Base-by-base conservation (phyloP, 2,113 vertebrate genomes). In the Psilopsiagon aymara region DNA sequence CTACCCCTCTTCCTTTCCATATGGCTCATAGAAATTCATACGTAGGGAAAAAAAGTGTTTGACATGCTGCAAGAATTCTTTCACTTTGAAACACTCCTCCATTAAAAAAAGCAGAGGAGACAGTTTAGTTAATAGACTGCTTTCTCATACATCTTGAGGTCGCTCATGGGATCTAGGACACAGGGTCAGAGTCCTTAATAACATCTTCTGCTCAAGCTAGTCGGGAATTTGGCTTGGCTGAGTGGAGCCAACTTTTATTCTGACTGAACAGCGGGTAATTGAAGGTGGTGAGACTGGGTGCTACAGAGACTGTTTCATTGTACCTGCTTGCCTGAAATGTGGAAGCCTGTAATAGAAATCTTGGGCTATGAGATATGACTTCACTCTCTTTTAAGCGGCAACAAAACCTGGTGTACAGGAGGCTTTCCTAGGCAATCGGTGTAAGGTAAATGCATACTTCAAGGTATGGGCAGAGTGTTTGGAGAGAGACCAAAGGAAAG, bases 401-500 rank as follows among this genome's bases (percentile, higher is more conserved):
- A 5, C 1, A 9, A 86, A 88, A 78, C 64, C 76, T 69, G 33
- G 25, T 49, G 69, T 79, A 76, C 17, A 57, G 73, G 64, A 94
- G 88, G 52, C 68, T 95, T 83, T 95, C 71, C 73, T 86, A 55
- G 64, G 76, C 86, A 91, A 78, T 81, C 0, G 1, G 39, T 1
- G 1, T 33, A 90, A 92, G 77, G 55, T 89, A 84, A 84, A 89
- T 69, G 86, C 47, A 68, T 31, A 25, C 60, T 91, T 96, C 80
- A 96, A 97, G 83, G 62, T 66, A 86, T 0, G 2, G 83, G 74
- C 64, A 97, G 66, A 94, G 62, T 2, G 7, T 73, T 31, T 92
- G 89, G 83, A 84, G 66, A 78, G 77, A 92, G 62, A 95, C 89
- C 77, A 94, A 95, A 97, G 69, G 35, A 79, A 91, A 92, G 69